These are phyloP conservation scores for Pollenia angustigena DNA, from an alignment of 2,888 invertebrate species.

Conservation along the genomic window DNA sequence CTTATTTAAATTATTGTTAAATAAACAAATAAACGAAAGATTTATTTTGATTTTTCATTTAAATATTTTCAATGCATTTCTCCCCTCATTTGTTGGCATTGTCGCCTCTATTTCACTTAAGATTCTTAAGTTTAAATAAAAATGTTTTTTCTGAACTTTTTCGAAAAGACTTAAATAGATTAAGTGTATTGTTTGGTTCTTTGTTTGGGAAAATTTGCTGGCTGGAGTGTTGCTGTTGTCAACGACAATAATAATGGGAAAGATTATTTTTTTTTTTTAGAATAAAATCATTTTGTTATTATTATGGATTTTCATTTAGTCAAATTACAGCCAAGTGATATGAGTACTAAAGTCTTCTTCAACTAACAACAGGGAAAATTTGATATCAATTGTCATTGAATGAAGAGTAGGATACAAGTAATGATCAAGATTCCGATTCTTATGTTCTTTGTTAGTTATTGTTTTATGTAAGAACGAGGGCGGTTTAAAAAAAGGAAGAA, in stretches of 20 bases:
- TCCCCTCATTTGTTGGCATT: slow-evolving; percentile 12
- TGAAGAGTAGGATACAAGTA: neutral
- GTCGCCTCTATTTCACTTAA: neutral
- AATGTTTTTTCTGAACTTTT: neutral
- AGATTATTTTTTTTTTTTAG: neutral
- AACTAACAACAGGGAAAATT: slow-evolving; percentile 19
- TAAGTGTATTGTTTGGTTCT: slow-evolving; percentile 17
- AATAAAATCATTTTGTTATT: slow-evolving; percentile 15
- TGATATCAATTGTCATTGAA: slow-evolving; percentile 54
- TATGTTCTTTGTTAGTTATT: slow-evolving; percentile 23
- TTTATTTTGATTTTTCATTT: slow-evolving; percentile 51
- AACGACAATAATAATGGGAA: neutral
- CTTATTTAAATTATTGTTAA: slow-evolving; percentile 33
- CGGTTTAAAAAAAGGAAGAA: neutral
- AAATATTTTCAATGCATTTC: slow-evolving; percentile 31
- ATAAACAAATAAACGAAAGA: slow-evolving; percentile 23
- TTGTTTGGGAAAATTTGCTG: neutral
- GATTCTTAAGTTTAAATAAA: slow-evolving; percentile 25
- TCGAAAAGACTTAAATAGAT: slow-evolving; percentile 38
- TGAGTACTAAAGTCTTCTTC: neutral
- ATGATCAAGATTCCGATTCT: neutral
- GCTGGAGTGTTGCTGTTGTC: neutral
- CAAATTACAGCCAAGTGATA: slow-evolving; percentile 16
- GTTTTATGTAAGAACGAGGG: slow-evolving; percentile 20
- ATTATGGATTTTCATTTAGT: slow-evolving; percentile 50